Percentiles rank a stretch among this genome's conserved stretches.
These are phyloP conservation scores for Stenotaenia linearis DNA, from an alignment of 2,888 invertebrate genomes.

Conservation along the genomic window DNA sequence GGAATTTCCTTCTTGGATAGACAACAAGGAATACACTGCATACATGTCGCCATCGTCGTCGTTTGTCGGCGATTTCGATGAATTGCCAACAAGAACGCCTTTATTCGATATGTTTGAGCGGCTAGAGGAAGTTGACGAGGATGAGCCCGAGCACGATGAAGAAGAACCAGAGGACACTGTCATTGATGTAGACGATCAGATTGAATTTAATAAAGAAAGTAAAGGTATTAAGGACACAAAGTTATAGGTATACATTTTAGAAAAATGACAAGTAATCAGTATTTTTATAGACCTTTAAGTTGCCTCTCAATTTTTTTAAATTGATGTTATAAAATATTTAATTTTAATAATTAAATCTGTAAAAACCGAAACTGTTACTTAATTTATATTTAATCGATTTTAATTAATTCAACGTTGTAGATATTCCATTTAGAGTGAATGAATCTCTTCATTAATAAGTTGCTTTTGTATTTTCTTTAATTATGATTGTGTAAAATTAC, in stretches of 20 bases:
- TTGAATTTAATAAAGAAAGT: neutral
- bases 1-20: constrained; percentile 92
- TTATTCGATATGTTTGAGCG: constrained; percentile 33
- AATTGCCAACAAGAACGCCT: constrained; percentile 1
- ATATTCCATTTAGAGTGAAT: neutral
- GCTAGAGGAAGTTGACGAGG: constrained; percentile 19
- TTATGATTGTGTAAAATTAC: no score
- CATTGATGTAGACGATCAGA: neutral
- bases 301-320: neutral
- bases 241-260: neutral
- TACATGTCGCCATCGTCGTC: constrained; percentile 88
- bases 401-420: neutral
- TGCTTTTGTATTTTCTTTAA: no score
- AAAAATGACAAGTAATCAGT: neutral
- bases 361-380: no score
- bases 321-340: no score
- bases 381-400: no score
- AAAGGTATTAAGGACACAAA: neutral
- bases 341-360: no score
- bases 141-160: neutral
- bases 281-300: neutral
- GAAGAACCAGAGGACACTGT: neutral
- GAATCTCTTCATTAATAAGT: neutral
- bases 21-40: constrained; percentile 86
- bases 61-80: constrained; percentile 60